Conservation (phyloP, 30 jellyfish, hydroid and myxozoan genomes). For the Hydra vulgaris region DNA sequence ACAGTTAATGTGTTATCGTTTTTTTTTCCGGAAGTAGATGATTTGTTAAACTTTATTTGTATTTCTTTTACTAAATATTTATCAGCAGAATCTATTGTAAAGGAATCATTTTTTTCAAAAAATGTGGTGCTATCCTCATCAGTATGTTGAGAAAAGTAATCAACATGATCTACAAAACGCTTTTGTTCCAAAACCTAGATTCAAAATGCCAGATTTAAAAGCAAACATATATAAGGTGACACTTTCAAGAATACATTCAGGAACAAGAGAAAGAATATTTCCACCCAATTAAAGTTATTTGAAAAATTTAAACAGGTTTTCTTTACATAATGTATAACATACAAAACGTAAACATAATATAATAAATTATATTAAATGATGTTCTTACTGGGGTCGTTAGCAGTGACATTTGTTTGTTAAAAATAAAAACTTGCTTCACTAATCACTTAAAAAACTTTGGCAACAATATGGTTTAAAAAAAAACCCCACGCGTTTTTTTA, state of each 20-base stretch:
- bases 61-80: not conserved
- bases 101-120: not conserved
- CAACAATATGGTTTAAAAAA: not conserved
- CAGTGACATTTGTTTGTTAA: not conserved
- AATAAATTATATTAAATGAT: not conserved
- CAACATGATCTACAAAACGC: not conserved
- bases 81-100: not conserved
- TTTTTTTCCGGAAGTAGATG: not conserved
- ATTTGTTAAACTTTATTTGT: too few species aligned
- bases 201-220: not conserved
- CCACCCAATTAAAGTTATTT: not conserved
- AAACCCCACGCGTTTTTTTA: not conserved
- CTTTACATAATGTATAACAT: too few species aligned
- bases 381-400: not conserved
- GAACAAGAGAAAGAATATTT: too few species aligned
- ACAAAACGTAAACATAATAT: not conserved
- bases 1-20: not conserved
- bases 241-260: not conserved
- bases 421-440: not conserved
- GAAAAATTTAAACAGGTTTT: not conserved
- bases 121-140: not conserved
- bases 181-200: not conserved
- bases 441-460: not conserved
- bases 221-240: not conserved
- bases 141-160: not conserved